phyloP scores from a whole-genome alignment of 2,113 vertebrate genomes.

The Antechinus stuartii region DNA sequence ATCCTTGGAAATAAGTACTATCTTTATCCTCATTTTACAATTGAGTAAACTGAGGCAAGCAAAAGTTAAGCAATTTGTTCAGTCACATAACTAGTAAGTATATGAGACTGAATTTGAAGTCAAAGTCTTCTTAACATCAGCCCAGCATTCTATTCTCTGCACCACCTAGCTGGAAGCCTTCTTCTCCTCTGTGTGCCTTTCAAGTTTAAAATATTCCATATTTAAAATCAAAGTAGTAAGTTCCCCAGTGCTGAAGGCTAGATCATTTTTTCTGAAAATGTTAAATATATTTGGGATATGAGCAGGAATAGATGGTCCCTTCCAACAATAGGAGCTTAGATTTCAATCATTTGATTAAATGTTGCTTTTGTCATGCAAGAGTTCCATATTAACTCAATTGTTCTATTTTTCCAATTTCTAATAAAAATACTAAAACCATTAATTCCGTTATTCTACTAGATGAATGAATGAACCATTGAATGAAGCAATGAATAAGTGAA shows the following conservation, averaged over 20 bases:
- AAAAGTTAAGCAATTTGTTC: background rate
- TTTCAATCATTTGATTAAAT: background rate
- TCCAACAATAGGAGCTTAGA: background rate
- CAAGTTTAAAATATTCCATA: background rate
- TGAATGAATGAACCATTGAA: background rate
- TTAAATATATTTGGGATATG: background rate
- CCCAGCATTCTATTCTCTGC: background rate
- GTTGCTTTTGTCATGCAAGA: background rate
- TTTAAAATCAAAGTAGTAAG: background rate
- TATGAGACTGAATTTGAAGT: background rate
- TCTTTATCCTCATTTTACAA: background rate
- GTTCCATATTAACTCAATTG: background rate
- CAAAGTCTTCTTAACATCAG: background rate
- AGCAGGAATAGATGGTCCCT: background rate
- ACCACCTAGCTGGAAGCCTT: background rate
- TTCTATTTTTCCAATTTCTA: background rate
- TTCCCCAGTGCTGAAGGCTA: background rate
- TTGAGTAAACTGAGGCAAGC: background rate
- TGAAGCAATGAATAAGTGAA: background rate
- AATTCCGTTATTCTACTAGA: background rate
- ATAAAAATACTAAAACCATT: background rate
- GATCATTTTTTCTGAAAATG: background rate
- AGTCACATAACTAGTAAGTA: background rate
- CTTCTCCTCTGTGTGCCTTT: background rate
- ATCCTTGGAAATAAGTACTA: background rate